Conservation (phyloP, 2,113 vertebrate genomes). For the Cisticola juncidis region DNA sequence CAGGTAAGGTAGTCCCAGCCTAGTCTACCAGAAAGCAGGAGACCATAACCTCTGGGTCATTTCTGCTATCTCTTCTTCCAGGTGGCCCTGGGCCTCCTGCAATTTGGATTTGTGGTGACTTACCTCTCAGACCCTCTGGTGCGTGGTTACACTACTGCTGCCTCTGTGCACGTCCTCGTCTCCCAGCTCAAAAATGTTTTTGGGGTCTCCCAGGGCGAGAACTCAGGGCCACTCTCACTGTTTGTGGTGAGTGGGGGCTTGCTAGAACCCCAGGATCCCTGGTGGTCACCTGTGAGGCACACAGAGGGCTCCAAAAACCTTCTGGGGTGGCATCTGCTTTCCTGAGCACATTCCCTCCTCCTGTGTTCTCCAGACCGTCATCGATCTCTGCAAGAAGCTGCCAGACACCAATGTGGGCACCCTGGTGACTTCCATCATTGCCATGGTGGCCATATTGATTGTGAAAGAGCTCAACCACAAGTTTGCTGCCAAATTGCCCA, state of each 20-base stretch:
- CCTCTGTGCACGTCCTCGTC: constrained; percentile 87
- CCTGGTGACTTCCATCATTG: constrained; percentile 80
- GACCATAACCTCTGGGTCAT: fast-evolving
- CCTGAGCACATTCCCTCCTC: neutral
- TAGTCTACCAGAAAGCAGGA: neutral
- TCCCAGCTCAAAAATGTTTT: constrained; percentile 95
- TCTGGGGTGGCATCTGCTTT: neutral
- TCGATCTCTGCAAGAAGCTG: constrained; percentile 80
- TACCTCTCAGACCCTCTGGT: constrained; percentile 95
- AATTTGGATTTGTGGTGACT: constrained; percentile 93
- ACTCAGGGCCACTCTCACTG: constrained; percentile 82
- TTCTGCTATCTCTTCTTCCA: constrained; percentile 33
- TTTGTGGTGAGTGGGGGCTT: constrained; percentile 80
- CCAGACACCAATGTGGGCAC: constrained; percentile 76
- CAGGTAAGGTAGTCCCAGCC: constrained; percentile 76
- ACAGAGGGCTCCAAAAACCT: neutral
- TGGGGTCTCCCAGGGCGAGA: constrained; percentile 73
- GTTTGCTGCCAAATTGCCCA: constrained; percentile 74
- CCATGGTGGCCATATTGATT: constrained; percentile 77
- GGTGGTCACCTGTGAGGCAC: neutral
- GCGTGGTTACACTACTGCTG: constrained; percentile 89
- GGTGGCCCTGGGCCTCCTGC: constrained; percentile 87
- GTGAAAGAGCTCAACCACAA: constrained; percentile 85
- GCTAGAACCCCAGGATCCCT: neutral
- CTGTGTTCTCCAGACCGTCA: constrained; percentile 72